phyloP scores from a whole-genome alignment of 2,797 vertebrate species.

The Lepilemur ruficaudatus region DNA sequence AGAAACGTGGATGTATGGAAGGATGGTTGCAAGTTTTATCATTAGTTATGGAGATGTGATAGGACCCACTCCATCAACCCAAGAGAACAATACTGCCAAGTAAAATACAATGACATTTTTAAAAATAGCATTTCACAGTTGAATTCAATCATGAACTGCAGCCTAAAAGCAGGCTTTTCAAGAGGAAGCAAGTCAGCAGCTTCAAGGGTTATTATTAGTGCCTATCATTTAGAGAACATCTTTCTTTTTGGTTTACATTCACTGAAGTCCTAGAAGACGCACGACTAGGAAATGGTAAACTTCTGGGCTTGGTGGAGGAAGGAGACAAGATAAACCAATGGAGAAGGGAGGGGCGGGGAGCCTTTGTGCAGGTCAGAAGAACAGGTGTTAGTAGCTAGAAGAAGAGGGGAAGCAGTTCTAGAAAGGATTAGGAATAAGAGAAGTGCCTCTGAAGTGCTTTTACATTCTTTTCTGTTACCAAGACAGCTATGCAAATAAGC shows the following conservation, averaged over 20 bases:
- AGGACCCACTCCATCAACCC: constrained; percentile 30
- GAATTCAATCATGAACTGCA: constrained; percentile 60
- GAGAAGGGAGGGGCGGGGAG: not conserved
- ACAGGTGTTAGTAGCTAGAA: not conserved
- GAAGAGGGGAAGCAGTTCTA: not conserved
- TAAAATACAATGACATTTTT: constrained; percentile 56
- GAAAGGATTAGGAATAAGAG: constrained; percentile 13
- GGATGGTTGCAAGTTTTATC: not conserved
- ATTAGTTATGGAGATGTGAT: not conserved
- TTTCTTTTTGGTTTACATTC: constrained; percentile 45
- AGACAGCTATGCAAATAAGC: constrained; percentile 66
- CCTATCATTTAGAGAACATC: constrained; percentile 58
- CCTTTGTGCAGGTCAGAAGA: not conserved
- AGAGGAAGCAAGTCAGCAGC: constrained; percentile 63
- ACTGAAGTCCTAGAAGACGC: constrained; percentile 25
- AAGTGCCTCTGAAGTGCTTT: not conserved
- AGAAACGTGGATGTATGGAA: not conserved
- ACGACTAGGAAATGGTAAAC: not conserved
- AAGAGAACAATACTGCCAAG: constrained; percentile 52
- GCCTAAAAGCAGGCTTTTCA: constrained; percentile 61
- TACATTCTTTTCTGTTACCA: constrained; percentile 40
- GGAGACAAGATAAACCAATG: not conserved
- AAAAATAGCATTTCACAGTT: constrained; percentile 72
- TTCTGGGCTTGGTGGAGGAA: not conserved
- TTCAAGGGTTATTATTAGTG: constrained; percentile 63